Evolutionary conservation across 2,797 vertebrate species (phyloP).

Genomic region (Hemitrygon akajei): DNA sequence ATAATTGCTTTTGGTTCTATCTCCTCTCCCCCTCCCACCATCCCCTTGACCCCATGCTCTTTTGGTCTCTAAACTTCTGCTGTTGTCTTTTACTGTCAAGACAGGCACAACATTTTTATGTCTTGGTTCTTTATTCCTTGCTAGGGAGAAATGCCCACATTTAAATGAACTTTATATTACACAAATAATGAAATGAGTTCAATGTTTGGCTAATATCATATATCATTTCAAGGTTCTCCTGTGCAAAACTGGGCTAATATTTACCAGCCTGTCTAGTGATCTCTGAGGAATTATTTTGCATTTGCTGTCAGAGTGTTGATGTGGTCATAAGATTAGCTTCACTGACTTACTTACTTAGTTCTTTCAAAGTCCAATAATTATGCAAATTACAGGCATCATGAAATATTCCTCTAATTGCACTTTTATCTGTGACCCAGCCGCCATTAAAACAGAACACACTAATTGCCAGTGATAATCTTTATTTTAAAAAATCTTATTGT

Average conservation of each 20-base stretch:
- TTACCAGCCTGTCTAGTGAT: background rate
- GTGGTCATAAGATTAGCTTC: slow-evolving; percentile 21
- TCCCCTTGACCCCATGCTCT: no score
- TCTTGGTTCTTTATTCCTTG: background rate
- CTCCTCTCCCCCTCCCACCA: no score
- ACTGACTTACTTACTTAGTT: background rate
- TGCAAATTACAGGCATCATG: slow-evolving; percentile 29
- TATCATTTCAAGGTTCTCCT: background rate
- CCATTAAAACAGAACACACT: background rate
- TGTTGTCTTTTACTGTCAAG: background rate
- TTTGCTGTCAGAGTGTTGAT: background rate
- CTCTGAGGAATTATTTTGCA: slow-evolving; percentile 2
- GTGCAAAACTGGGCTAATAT: background rate
- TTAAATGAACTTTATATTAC: background rate
- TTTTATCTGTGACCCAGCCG: slow-evolving; percentile 7
- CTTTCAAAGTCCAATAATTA: slow-evolving; percentile 1
- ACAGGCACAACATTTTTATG: background rate
- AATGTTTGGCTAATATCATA: background rate
- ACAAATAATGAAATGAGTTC: background rate
- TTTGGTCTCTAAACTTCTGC: no score
- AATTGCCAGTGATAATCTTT: background rate
- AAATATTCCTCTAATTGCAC: background rate
- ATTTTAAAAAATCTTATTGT: background rate
- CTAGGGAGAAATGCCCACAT: no score
- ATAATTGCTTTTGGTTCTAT: no score